A percentile compares a stretch with the other conserved stretches of the same genome.
phyloP scores from a whole-genome alignment of 1,140 invertebrate genomes.

The Vanessa tameamea region DNA sequence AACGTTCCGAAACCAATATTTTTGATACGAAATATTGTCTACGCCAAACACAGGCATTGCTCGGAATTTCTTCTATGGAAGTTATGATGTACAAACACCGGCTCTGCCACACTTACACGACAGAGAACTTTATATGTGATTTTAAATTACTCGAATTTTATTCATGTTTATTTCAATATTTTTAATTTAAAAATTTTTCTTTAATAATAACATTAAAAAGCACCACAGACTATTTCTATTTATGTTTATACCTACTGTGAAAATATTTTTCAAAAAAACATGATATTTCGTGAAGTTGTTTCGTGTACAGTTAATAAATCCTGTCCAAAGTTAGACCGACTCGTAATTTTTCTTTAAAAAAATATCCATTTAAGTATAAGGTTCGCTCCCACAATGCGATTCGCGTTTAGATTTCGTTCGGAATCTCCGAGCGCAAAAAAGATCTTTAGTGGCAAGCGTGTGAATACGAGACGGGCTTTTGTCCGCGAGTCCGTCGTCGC shows the following conservation, averaged over 20 bases:
- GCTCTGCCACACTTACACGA: too few relatives aligned
- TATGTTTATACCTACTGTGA: neutral
- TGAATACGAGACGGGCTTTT: constrained; percentile 61
- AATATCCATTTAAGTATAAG: constrained; percentile 51
- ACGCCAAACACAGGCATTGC: too few relatives aligned
- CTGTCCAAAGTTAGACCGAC: constrained; percentile 3
- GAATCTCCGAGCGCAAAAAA: constrained; percentile 65
- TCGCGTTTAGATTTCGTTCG: constrained; percentile 67
- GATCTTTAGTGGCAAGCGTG: constrained; percentile 62
- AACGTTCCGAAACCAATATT: neutral
- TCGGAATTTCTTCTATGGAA: too few relatives aligned
- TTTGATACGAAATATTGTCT: neutral
- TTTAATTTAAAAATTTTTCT: too few relatives aligned
- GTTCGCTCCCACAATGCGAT: constrained; percentile 62
- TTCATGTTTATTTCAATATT: too few relatives aligned
- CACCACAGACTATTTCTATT: too few relatives aligned
- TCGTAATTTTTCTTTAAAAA: constrained; percentile 39
- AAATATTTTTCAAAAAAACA: neutral
- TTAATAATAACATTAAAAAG: too few relatives aligned
- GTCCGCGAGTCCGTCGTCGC: constrained; percentile 37
- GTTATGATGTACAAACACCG: too few relatives aligned
- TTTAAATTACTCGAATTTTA: too few relatives aligned
- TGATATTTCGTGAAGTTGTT: neutral
- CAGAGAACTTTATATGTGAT: too few relatives aligned
- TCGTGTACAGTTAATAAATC: constrained; percentile 1